phyloP scores from a whole-genome alignment of 2,113 vertebrate species.

The Columba janthina region DNA sequence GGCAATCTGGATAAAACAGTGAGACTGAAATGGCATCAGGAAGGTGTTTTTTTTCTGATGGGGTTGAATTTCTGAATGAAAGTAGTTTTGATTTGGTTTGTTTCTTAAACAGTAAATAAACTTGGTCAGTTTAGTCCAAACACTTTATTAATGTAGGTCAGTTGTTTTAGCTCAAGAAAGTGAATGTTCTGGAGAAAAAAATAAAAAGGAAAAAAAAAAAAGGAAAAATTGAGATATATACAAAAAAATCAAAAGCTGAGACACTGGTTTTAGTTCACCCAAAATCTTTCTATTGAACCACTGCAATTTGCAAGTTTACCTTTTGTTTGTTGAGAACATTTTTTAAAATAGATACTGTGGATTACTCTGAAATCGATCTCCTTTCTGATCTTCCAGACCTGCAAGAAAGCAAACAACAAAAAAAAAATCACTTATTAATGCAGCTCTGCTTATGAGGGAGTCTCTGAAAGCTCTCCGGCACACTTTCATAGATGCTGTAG shows the following conservation, averaged over 20 bases:
- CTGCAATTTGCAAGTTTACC: not conserved
- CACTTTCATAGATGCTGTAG: not conserved
- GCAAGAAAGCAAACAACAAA: not conserved
- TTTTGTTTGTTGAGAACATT: not conserved
- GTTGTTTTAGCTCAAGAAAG: not conserved
- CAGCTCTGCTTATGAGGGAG: not conserved
- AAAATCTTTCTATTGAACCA: not conserved
- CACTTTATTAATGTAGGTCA: not conserved
- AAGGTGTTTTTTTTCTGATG: not conserved
- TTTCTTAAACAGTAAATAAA: not conserved
- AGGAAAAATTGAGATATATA: not conserved
- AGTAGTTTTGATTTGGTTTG: not conserved
- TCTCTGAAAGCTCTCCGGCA: slow-evolving; percentile 20
- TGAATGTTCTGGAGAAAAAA: not conserved
- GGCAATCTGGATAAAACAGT: not conserved
- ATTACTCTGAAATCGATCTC: not conserved
- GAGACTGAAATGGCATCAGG: not conserved
- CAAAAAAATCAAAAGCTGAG: not conserved
- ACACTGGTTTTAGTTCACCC: not conserved
- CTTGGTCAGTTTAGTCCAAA: not conserved
- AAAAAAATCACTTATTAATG: not conserved
- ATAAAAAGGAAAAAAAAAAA: not conserved
- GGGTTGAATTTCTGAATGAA: not conserved
- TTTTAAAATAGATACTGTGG: not conserved
- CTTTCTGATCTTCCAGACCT: slow-evolving; percentile 20